Conservation (phyloP, 2,888 invertebrate genomes). For the Pollenia griseotomentosa region DNA sequence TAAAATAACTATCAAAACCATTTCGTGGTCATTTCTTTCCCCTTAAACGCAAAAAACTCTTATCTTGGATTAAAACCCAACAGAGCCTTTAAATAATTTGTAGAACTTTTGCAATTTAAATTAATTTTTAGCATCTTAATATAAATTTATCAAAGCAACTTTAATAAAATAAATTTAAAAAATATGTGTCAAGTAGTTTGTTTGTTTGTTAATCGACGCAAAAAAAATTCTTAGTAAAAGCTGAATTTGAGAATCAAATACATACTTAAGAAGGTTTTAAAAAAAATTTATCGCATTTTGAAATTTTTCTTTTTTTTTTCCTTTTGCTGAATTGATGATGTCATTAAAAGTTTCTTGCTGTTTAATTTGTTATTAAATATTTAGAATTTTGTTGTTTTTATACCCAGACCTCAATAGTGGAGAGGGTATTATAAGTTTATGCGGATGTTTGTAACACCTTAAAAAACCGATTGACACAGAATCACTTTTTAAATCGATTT, state of each 20-base stretch:
- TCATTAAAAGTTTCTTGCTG: slow-evolving; percentile 46
- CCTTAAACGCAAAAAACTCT: too few species aligned
- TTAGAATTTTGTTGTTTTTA: slow-evolving; percentile 2
- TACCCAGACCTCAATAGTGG: too few species aligned
- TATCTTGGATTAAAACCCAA: too few species aligned
- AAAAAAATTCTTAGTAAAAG: slow-evolving; percentile 5
- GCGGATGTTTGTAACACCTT: too few species aligned
- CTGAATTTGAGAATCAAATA: slow-evolving; percentile 20
- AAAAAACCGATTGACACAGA: too few species aligned
- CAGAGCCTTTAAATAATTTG: too few species aligned
- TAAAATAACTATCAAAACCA: not conserved
- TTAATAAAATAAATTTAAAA: not conserved
- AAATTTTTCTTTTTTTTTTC: slow-evolving; percentile 13
- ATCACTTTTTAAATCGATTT: too few species aligned
- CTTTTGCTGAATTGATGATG: slow-evolving; percentile 48
- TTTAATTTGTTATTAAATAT: slow-evolving; percentile 8
- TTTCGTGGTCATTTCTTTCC: too few species aligned
- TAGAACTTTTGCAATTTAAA: not conserved
- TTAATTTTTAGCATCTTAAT: too few species aligned
- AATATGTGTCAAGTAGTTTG: slow-evolving; percentile 58
- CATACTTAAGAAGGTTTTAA: not conserved
- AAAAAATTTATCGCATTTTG: slow-evolving; percentile 17
- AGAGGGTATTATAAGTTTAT: not conserved
- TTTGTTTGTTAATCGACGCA: slow-evolving; percentile 39
- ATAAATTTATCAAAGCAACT: not conserved